These are phyloP conservation scores for Apis florea DNA, from an alignment of 1,140 invertebrate genomes.

Conservation along the genomic window DNA sequence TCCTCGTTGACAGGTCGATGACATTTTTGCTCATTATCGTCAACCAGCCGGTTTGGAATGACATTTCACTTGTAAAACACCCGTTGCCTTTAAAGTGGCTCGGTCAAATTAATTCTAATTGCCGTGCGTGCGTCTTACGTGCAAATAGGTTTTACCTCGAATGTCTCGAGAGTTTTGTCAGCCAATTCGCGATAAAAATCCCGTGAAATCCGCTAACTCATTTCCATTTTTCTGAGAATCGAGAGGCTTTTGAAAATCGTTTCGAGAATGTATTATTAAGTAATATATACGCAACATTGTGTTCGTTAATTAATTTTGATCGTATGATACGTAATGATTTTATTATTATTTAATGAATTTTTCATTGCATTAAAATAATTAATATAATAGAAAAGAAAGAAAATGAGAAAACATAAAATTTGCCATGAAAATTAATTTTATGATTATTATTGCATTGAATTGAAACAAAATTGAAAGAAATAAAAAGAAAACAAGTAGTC, in stretches of 20 bases:
- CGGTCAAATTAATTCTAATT: slow-evolving; percentile 45
- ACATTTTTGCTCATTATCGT: slow-evolving; percentile 42
- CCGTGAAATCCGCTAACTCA: not conserved
- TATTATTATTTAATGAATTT: not conserved
- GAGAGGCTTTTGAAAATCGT: no score
- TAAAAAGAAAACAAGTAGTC: no score
- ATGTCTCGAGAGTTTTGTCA: not conserved
- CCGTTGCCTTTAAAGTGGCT: slow-evolving; percentile 20
- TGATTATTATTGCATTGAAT: not conserved
- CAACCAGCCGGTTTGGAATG: slow-evolving; percentile 11
- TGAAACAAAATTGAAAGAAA: not conserved
- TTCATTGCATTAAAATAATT: not conserved
- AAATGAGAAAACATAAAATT: not conserved
- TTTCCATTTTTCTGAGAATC: not conserved
- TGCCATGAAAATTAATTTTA: not conserved
- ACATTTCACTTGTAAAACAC: slow-evolving; percentile 40
- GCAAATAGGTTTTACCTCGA: not conserved
- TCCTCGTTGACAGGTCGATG: not conserved
- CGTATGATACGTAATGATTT: not conserved
- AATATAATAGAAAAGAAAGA: not conserved
- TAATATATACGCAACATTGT: no score
- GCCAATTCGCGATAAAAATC: not conserved
- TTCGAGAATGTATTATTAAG: not conserved
- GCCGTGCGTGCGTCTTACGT: not conserved
- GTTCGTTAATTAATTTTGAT: not conserved